Conservation (phyloP, 2,888 invertebrate species). For the Yponomeuta cagnagella region DNA sequence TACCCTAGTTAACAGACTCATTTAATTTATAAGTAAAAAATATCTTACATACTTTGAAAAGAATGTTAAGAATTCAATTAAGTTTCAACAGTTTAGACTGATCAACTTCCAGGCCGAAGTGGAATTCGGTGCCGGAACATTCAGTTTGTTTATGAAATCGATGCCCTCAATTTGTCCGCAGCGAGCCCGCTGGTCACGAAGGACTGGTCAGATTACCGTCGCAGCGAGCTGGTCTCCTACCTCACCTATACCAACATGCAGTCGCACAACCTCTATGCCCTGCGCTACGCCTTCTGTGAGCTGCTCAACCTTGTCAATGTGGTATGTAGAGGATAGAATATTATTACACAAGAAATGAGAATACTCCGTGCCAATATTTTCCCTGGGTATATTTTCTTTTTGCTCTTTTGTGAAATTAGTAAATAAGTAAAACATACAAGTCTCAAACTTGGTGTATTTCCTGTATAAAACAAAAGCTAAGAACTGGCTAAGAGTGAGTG, state of each 20-base stretch:
- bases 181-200: constrained; percentile 74
- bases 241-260: constrained; percentile 71
- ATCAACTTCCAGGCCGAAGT: neutral
- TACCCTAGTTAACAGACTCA: no score
- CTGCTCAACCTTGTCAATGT: constrained; percentile 83
- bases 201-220: constrained; percentile 72
- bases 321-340: constrained; percentile 58
- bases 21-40: no score
- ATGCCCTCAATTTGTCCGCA: constrained; percentile 29
- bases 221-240: constrained; percentile 75
- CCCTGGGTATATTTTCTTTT: no score
- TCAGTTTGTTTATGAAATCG: no score
- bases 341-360: no score
- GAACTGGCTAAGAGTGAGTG: neutral
- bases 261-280: constrained; percentile 79
- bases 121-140: neutral
- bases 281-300: constrained; percentile 82
- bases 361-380: no score
- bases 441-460: no score
- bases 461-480: neutral
- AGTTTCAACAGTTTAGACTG: no score
- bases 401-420: no score
- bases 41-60: no score
- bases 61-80: no score
- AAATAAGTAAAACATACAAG: no score